Base-by-base conservation (phyloP, 2,113 vertebrate species). In the Lucifuga dentata region DNA sequence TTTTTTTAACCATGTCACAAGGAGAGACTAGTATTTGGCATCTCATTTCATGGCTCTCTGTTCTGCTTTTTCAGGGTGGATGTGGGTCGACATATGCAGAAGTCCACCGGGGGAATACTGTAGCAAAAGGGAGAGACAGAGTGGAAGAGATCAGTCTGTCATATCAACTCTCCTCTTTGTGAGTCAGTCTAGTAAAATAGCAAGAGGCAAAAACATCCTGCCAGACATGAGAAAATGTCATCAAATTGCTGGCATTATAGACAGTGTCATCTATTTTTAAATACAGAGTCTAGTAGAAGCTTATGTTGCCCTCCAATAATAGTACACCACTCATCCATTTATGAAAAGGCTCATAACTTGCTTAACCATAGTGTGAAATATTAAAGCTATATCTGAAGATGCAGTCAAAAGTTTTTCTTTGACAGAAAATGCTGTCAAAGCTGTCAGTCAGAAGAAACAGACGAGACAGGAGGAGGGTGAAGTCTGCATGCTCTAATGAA, bases 181-280 rank as follows among this genome's bases (percentile, higher is more conserved):
- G 86, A 88, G 72, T 88, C 81, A 85, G 77, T 33, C 65, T 48
- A 52, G 74, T 75, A 66, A 61, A 57, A 79, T 35, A n/a, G 33
- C 45, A 55, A 80, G 83, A 84, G 45, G 66, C 67, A 46, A 83
- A 86, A 74, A 78, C 81, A 78, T 80, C 56, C 73, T 75, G 68
- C 63, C 58, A 74, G 59, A 80, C 67, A 58, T 41, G 52, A 63
- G 66, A 62, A 84, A 81, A 86, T 86, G 82, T 85, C 83, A 86
- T 80, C 69, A 78, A 75, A 85, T 76, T 63, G 63, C 57, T 64
- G 80, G 35, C 43, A 32, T 78, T 83, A 73, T 32, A 86, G 73
- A 68, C 59, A 67, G 66, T 71, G 60, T 72, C 74, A 77, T 86
- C 84, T 90, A 88, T 89, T 88, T 89, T 82, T 80, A 84, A 85